Conservation (phyloP, 2,113 vertebrate species). For the Gyps fulvus region DNA sequence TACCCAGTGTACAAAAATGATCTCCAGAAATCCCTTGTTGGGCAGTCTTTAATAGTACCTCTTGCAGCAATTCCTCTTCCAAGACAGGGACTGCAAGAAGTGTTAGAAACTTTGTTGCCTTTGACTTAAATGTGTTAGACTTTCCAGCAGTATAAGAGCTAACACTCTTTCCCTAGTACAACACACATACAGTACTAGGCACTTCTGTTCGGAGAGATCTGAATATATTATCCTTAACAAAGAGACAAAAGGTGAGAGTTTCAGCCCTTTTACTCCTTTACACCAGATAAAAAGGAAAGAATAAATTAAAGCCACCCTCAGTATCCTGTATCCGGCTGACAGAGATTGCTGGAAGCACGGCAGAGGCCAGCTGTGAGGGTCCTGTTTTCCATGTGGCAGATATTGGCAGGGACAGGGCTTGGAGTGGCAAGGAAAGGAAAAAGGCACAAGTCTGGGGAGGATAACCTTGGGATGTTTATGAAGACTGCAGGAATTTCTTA, state of each 20-base stretch:
- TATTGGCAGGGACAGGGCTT: not conserved
- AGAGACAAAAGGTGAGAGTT: not conserved
- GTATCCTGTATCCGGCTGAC: not conserved
- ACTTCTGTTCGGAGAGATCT: not conserved
- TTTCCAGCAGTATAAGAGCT: not conserved
- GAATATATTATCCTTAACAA: not conserved
- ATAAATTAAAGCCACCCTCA: not conserved
- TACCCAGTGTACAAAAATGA: not conserved
- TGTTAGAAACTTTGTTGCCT: not conserved
- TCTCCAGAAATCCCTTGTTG: not conserved
- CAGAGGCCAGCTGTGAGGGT: not conserved
- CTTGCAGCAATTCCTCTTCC: not conserved
- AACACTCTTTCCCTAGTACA: not conserved
- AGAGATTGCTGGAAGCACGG: not conserved
- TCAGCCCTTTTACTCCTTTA: not conserved
- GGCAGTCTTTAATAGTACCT: not conserved
- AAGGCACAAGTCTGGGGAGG: not conserved
- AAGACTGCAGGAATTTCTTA: not conserved
- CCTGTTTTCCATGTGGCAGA: not conserved
- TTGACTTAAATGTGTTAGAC: not conserved
- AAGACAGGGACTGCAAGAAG: not conserved
- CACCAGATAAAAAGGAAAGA: not conserved
- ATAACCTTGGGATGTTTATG: not conserved
- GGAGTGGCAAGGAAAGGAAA: not conserved
- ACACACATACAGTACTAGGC: rapidly evolving